These are phyloP conservation scores for Cantharis rufa DNA, from an alignment of 2,888 invertebrate genomes.

Conservation along the genomic window DNA sequence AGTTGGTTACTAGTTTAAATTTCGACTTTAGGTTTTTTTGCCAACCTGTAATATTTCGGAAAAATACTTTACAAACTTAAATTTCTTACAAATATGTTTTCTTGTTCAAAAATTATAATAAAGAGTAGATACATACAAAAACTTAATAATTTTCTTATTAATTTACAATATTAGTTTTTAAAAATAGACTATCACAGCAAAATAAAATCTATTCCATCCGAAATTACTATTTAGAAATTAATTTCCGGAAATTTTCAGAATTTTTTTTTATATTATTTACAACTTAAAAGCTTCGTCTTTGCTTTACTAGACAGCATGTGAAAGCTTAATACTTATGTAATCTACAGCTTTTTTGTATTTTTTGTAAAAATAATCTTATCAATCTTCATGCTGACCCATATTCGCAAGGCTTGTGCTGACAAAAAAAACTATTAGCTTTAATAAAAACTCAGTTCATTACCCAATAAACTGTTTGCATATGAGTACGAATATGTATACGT, in stretches of 20 bases:
- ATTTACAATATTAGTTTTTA: too few relatives aligned
- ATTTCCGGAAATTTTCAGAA: neutral
- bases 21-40: too few relatives aligned
- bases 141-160: too few relatives aligned
- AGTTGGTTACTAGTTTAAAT: too few relatives aligned
- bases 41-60: too few relatives aligned
- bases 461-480: neutral
- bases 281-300: neutral
- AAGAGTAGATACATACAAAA: too few relatives aligned
- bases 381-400: neutral
- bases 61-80: too few relatives aligned
- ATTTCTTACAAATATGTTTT: too few relatives aligned
- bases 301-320: neutral
- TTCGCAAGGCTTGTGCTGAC: neutral
- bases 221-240: neutral
- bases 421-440: constrained; percentile 19
- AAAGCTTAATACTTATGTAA: neutral
- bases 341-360: neutral
- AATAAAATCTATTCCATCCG: too few relatives aligned
- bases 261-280: neutral
- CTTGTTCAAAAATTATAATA: too few relatives aligned
- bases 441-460: neutral
- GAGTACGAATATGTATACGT: constrained; percentile 2
- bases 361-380: neutral
- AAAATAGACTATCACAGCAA: too few relatives aligned